Evolutionary conservation across 2,888 invertebrate species (phyloP).

Genomic region (Mycalesis mineus): DNA sequence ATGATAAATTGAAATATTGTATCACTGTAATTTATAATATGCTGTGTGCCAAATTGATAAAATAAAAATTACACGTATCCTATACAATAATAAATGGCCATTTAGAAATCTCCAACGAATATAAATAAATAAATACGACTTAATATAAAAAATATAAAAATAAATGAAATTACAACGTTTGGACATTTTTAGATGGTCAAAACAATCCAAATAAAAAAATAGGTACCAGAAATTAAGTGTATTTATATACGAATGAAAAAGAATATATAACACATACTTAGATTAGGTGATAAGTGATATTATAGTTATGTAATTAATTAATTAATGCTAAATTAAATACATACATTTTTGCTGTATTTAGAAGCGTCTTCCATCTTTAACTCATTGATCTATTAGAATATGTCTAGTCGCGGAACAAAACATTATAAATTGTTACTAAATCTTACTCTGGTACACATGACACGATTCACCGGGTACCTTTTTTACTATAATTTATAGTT

Average conservation of each 20-base stretch:
- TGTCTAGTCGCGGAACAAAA: conserved; percentile 37
- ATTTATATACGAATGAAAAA: conserved; percentile 50
- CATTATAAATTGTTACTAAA: neutral
- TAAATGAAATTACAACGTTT: no score
- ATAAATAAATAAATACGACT: neutral
- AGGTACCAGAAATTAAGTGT: conserved; percentile 58
- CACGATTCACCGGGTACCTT: no score
- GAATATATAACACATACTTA: conserved; percentile 58
- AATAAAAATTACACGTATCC: conserved; percentile 28
- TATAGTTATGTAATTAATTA: conserved; percentile 54
- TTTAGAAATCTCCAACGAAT: neutral
- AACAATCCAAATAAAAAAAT: conserved; percentile 48
- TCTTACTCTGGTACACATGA: no score
- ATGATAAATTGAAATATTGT: conserved; percentile 12
- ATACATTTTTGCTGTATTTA: conserved; percentile 76
- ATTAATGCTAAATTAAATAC: conserved; percentile 59
- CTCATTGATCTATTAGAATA: conserved; percentile 65
- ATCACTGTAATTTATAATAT: conserved; percentile 15
- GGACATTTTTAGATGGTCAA: conserved; percentile 36
- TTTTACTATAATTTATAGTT: no score
- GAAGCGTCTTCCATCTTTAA: conserved; percentile 75
- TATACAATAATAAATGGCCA: neutral
- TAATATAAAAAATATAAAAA: neutral
- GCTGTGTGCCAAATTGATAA: conserved; percentile 67
- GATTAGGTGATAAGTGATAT: conserved; percentile 72